Evolutionary conservation across 2,113 vertebrate genomes (phyloP), one percentile per base, ranked within the genome.

Genomic region (Bufo gargarizans): DNA sequence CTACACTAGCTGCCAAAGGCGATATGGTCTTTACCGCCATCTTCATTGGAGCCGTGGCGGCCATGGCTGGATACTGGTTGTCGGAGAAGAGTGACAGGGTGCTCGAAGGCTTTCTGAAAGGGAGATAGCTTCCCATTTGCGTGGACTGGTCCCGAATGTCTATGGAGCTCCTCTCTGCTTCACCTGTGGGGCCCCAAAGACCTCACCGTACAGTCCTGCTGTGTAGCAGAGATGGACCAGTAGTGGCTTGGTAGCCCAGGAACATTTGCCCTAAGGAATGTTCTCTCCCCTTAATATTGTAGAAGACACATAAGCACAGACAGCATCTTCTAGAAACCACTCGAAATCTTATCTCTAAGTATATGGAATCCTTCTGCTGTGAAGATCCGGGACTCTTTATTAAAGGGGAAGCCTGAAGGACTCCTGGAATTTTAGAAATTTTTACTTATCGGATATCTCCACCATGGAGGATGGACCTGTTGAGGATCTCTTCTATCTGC

Each of bases 1-100:
- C 98, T 67, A 99, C 98, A 0, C 93, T 99, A 22, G 98, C 98
- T 0, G 98, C 98, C 12, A 99, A 99, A 92, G 98, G 98, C 0
- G 98, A 99, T 94, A 97, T 99, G 97, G 98, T 99, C 79, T 99
- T 99, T 90, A 99, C 98, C 0, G 98, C 98, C 90, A 99, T 99
- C 93, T 99, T 99, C 92, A 99, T 99, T 0, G 98, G 98, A 0
- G 98, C 97, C 0, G 95, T 99, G 89, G 98, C 98, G 0, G 98
- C 98, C 69, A 99, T 99, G 97, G 98, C 97, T 0, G 98, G 98
- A 83, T 99, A 99, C 93, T 99, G 98, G 98, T 93, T 99, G 79
- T 97, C 97, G 0, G 98, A 99, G 90, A 98, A 97, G 85, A 97
- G 97, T 1, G 98, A 99, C 92, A 95, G 96, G 0, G 96, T 99